Evolutionary conservation across 2,797 vertebrate species (phyloP), one percentile per base, ranked within the genome.

Genomic region (Malurus leucopterus): DNA sequence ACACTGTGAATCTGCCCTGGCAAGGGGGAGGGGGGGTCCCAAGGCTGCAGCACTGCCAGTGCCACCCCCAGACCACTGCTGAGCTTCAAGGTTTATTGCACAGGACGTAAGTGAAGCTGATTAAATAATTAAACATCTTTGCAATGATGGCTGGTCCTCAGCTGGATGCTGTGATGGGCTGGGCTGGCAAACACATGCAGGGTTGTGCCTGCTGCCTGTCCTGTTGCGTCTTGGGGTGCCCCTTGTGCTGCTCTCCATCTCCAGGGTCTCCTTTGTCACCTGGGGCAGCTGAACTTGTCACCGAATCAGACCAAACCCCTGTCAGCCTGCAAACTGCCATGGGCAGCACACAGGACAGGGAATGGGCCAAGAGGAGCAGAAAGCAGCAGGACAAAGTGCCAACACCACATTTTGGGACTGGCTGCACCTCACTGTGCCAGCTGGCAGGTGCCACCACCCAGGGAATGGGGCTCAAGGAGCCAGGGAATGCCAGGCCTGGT

Each of bases 361-460:
- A 65, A 15, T 5, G n/a, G 83, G 30, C 40, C 43, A 63, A 71
- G 55, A 13, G 11, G 74, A 78, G 63, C 54, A 78, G 67, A 53
- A 67, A 38, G 4, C 49, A 15, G 0, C 22, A 32, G 26, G 15
- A 83, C 29, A 44, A 44, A 19, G 41, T 38, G 76, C 43, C 40
- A 41, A 2, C 11, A 7, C 11, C 72, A 26, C 2, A 1, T 71
- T 61, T 16, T 8, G 40, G 71, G 64, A 73, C 57, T 0, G 0
- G 61, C 29, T 58, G 38, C 62, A n/a, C 41, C 32, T 46, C 0
- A 0, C 11, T 12, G 40, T 58, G 59, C 88, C 41, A 30, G 12
- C 0, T 10, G 0, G 67, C 0, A 0, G 24, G 36, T 59, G 46
- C 63, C 79, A 68, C 19, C n/a, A 46, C 62, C 62, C 51, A 40